phyloP scores from a whole-genome alignment of 2,113 vertebrate species.

The Chionodraco myersi region DNA sequence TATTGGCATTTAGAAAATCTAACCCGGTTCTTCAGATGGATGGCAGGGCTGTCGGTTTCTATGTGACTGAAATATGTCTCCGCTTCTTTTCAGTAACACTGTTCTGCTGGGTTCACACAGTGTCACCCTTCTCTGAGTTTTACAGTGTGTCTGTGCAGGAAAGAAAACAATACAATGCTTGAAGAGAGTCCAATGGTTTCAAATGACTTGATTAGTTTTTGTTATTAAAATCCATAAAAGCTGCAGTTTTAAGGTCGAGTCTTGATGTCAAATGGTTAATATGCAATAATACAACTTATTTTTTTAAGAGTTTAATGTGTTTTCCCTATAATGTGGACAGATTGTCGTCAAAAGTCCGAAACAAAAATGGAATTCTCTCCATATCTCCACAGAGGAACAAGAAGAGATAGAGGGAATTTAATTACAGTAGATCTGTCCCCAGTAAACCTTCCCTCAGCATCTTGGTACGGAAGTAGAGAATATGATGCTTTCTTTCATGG shows the following conservation, averaged over 20 bases:
- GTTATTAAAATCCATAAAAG: neutral
- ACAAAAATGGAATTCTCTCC: neutral
- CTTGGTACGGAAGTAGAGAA: constrained; percentile 6
- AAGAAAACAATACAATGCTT: neutral
- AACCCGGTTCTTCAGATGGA: neutral
- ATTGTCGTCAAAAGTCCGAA: neutral
- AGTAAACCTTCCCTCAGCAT: constrained; percentile 17
- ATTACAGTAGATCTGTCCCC: constrained; percentile 38
- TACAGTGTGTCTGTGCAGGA: neutral
- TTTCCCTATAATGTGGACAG: neutral
- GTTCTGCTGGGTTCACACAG: neutral
- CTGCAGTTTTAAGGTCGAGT: neutral
- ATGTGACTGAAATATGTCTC: neutral
- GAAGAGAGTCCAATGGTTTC: neutral
- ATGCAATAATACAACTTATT: neutral
- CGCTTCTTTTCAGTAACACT: neutral
- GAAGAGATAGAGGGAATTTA: constrained; percentile 17
- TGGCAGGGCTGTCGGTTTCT: constrained; percentile 12
- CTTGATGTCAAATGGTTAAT: neutral
- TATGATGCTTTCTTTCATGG: neutral
- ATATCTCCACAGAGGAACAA: constrained; percentile 29
- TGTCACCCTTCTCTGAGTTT: neutral
- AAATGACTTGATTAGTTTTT: neutral
- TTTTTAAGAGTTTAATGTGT: neutral
- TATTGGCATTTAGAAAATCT: constrained; percentile 13